Conservation (phyloP, 2,888 invertebrate species). For the Clostera curtula region DNA sequence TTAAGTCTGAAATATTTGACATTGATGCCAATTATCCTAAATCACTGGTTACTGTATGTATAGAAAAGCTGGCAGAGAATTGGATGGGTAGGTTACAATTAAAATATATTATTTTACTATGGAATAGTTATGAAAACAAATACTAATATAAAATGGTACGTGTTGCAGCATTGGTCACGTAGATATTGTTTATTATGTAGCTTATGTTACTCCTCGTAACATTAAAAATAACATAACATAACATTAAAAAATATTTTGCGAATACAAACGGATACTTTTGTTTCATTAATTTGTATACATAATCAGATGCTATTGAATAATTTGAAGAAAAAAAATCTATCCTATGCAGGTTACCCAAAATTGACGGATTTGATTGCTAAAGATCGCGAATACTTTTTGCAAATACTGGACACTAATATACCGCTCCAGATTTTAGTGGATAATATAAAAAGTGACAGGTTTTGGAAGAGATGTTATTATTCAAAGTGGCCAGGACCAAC, state of each 20-base stretch:
- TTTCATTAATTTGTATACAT: no score
- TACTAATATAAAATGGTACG: no score
- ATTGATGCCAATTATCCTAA: constrained; percentile 69
- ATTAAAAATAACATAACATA: no score
- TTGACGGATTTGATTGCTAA: constrained; percentile 50
- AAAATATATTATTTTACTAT: no score
- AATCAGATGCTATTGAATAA: no score
- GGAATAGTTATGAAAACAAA: no score
- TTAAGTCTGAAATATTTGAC: constrained; percentile 67
- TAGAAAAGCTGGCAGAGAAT: constrained; percentile 60
- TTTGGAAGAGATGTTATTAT: constrained; percentile 63
- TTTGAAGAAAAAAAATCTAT: no score
- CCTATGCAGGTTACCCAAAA: constrained; percentile 41
- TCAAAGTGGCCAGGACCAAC: constrained; percentile 50
- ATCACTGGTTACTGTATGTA: constrained; percentile 58
- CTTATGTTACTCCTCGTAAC: no score
- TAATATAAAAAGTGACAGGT: constrained; percentile 61
- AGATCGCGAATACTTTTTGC: constrained; percentile 57
- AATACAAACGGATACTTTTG: no score
- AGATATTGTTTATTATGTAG: no score
- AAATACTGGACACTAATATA: constrained; percentile 52
- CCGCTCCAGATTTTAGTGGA: constrained; percentile 59
- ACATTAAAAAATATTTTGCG: no score
- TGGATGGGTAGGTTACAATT: constrained; percentile 49
- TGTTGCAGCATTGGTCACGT: no score